Percentiles rank a stretch among this genome's conserved stretches.
phyloP scores from a whole-genome alignment of 2,797 vertebrate genomes.

The Characodon lateralis region DNA sequence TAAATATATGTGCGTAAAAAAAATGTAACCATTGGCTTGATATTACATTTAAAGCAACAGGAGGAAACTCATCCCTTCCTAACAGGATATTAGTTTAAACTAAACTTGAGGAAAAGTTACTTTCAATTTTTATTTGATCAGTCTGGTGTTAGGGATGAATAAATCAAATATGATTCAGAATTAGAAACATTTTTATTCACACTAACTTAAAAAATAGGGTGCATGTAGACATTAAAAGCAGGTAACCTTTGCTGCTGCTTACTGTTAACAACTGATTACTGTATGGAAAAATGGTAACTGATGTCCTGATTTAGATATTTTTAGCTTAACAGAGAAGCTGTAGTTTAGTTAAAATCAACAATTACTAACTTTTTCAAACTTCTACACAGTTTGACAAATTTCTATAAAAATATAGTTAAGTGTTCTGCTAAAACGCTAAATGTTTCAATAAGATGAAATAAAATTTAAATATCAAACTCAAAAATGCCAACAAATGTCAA shows the following conservation, averaged over 20 bases:
- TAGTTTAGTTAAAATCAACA: not conserved
- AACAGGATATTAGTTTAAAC: not conserved
- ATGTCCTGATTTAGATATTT: not conserved
- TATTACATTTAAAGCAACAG: not conserved
- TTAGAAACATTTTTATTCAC: too few species aligned
- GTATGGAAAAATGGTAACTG: not conserved
- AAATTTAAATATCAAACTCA: conserved; percentile 22
- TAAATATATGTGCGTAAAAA: not conserved
- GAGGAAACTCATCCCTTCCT: not conserved
- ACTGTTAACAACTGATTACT: not conserved
- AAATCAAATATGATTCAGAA: not conserved
- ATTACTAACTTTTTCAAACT: not conserved
- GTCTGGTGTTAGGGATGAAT: not conserved
- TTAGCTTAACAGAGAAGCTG: not conserved
- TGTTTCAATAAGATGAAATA: conserved; percentile 13
- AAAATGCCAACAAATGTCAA: conserved; percentile 27
- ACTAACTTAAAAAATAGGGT: not conserved
- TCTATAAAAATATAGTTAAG: conserved; percentile 8
- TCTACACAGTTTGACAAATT: not conserved
- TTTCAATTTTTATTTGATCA: not conserved
- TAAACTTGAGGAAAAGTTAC: not conserved
- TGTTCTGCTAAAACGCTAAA: conserved; percentile 8
- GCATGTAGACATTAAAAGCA: not conserved
- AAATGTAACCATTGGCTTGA: not conserved
- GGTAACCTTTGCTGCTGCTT: not conserved